Conservation (phyloP, 2,797 vertebrate species). For the Corythornis leucogaster region DNA sequence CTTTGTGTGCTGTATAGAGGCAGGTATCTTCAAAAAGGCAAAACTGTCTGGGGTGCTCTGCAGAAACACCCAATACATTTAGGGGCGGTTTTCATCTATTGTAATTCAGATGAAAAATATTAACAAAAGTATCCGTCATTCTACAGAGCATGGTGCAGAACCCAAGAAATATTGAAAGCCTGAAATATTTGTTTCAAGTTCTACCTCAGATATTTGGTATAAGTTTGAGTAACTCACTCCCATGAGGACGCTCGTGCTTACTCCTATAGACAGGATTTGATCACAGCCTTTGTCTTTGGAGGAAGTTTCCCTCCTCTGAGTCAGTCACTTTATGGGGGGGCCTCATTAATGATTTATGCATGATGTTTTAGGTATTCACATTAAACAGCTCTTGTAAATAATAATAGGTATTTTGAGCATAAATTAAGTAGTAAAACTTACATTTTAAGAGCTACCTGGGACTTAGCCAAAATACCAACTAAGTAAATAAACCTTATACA, state of each 20-base stretch:
- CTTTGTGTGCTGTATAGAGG: background rate
- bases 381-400: slow-evolving; percentile 45
- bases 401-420: slow-evolving; percentile 14
- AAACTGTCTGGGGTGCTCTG: background rate
- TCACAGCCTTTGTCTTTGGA: background rate
- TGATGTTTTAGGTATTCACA: background rate
- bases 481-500: background rate
- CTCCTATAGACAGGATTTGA: background rate
- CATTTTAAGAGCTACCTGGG: slow-evolving; percentile 18
- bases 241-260: background rate
- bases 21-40: background rate
- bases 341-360: background rate
- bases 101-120: background rate
- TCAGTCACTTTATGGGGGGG: background rate
- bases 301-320: background rate
- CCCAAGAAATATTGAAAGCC: background rate
- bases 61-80: background rate
- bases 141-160: background rate
- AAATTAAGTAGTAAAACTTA: slow-evolving; percentile 21
- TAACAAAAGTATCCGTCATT: background rate
- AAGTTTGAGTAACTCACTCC: background rate
- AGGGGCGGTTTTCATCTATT: background rate
- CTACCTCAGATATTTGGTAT: background rate
- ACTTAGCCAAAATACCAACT: background rate
- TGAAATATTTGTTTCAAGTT: background rate